These are phyloP conservation scores for Bovichtus variegatus DNA, from an alignment of 2,797 vertebrate species.

Conservation along the genomic window DNA sequence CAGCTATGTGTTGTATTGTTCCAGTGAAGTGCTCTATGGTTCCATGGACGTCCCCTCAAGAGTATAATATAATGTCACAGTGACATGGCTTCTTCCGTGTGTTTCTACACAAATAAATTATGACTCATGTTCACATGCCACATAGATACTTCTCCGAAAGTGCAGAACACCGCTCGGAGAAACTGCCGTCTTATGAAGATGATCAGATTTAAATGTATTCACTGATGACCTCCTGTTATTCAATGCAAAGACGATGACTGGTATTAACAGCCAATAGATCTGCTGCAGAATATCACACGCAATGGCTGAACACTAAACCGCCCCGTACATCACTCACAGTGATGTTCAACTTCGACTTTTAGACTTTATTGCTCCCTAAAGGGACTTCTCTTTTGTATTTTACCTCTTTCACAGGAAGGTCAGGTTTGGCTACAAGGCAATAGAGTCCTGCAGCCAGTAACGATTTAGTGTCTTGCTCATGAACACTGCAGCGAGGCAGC, in stretches of 20 bases:
- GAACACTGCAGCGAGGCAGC: neutral
- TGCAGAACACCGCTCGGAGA: too few relatives aligned
- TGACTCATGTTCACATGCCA: slow-evolving; percentile 13
- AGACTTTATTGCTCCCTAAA: neutral
- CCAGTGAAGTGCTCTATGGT: slow-evolving; percentile 20
- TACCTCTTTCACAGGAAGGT: neutral
- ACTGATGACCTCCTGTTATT: neutral
- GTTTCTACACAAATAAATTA: neutral
- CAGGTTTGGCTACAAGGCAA: neutral
- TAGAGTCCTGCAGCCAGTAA: neutral
- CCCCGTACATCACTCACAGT: neutral
- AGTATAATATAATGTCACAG: slow-evolving; percentile 13
- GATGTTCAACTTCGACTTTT: neutral
- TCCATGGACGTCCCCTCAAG: slow-evolving; percentile 18
- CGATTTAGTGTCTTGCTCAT: neutral
- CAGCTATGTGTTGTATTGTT: slow-evolving; percentile 27
- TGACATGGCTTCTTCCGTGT: neutral
- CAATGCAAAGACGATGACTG: neutral
- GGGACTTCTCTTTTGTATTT: neutral
- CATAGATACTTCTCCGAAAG: neutral
- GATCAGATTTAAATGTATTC: slow-evolving; percentile 14
- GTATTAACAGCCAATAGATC: neutral
- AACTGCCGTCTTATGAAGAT: neutral
- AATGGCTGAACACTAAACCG: neutral
- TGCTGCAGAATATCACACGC: neutral